Evolutionary conservation across 2,113 vertebrate genomes (phyloP), one percentile per base, ranked within the genome.

Genomic region (Genyomyrus donnyi): DNA sequence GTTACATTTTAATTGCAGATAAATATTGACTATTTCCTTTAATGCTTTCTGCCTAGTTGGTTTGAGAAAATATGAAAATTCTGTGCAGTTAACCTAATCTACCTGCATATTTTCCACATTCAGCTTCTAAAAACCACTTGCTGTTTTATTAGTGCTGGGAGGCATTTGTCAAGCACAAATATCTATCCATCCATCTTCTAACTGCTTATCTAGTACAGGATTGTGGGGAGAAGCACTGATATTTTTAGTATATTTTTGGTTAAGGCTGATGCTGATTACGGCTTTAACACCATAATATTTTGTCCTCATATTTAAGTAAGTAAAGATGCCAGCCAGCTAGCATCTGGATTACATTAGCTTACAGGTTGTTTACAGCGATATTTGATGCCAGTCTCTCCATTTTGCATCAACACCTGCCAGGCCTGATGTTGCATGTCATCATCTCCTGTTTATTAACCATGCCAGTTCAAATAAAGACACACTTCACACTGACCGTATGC

Each of bases 1-100:
- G 7, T 89, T 74, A 35, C 39, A 49, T 89, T 89, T 89, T 87
- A 87, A 87, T 87, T 87, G 49, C 49, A 52, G 48, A 31, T n/a
- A 87, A 53, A 87, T 53, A 87, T 87, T 87, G 27, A 53, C 27
- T 87, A n/a, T 87, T n/a, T 87, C 11, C 49, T 87, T 87, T 87
- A 48, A 87, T 35, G 27, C 49, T 87, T 87, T 87, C 83, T 85
- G 80, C 39, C 80, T 46, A 46, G 77, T 45, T 83, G 31, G 83
- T 85, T 85, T 85, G 83, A 85, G 21, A 85, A 85, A 85, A 48
- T 52, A 87, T 49, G 45, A 87, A 87, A 87, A 87, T 52, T 52
- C n/a, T 87, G 49, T 52, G 49, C 11, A 11, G 85, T 17, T 52
- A 21, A 53, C 27, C 13, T 35, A 31, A 52, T 31, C n/a, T 52